These are phyloP conservation scores for Muricea muricata DNA, from an alignment of 92 coral and sea anemone genomes.

Conservation along the genomic window DNA sequence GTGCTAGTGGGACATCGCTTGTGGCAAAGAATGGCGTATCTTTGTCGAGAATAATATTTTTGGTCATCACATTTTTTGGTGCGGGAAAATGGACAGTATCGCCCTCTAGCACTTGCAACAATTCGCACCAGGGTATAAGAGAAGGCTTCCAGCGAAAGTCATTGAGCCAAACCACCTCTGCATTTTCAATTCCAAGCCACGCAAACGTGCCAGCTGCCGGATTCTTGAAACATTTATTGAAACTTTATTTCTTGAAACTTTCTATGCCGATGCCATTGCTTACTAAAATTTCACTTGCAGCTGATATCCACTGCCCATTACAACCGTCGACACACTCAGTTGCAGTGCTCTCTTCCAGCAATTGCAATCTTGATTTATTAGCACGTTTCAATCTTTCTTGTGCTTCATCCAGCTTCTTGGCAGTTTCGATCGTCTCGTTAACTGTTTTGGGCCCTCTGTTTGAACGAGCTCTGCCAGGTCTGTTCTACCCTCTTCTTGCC, in stretches of 20 bases:
- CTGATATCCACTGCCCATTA: slow-evolving; percentile 21
- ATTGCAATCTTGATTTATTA: slow-evolving; percentile 9
- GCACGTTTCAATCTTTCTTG: slow-evolving; percentile 6
- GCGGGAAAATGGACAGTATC: slow-evolving; percentile 56
- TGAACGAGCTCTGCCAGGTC: slow-evolving; percentile 48
- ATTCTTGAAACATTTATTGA: slow-evolving; percentile 10
- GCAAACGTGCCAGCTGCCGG: slow-evolving; percentile 49
- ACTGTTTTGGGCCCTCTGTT: slow-evolving; percentile 43
- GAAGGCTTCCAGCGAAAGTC: too few species aligned
- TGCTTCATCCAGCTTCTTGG: slow-evolving; percentile 24
- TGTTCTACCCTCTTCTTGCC: slow-evolving; percentile 42
- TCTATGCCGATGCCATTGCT: neutral
- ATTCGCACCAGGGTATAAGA: too few species aligned
- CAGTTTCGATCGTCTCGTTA: slow-evolving; percentile 30
- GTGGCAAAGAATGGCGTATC: slow-evolving; percentile 46
- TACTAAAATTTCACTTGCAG: slow-evolving; percentile 6
- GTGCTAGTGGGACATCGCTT: slow-evolving; percentile 31
- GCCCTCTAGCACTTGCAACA: slow-evolving; percentile 59
- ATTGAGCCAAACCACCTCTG: slow-evolving; percentile 20
- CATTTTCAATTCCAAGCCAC: slow-evolving; percentile 42
- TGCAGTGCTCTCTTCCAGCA: slow-evolving; percentile 1
- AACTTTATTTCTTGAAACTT: slow-evolving; percentile 1
- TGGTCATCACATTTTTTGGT: slow-evolving; percentile 38
- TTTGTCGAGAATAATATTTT: neutral
- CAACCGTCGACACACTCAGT: slow-evolving; percentile 13